Conservation (phyloP, 1,140 invertebrate species). For the Drosophila lini region DNA sequence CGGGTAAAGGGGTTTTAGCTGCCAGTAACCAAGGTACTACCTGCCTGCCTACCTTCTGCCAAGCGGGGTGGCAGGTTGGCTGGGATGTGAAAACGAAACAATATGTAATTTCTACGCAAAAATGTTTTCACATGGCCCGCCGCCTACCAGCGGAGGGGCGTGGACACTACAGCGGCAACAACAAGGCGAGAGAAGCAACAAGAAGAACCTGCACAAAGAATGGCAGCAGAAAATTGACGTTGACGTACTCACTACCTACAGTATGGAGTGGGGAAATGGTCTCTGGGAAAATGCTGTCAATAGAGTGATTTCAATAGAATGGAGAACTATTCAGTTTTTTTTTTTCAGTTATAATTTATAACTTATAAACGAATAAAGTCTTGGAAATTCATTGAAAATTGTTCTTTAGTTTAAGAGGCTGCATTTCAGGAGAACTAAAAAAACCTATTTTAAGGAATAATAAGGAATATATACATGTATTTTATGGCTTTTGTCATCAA, state of each 20-base stretch:
- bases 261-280: slow-evolving; percentile 1
- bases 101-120: slow-evolving; percentile 56
- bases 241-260: slow-evolving; percentile 33
- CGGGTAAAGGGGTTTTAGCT: slow-evolving; percentile 12
- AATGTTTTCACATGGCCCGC: slow-evolving; percentile 44
- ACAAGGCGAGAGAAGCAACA: slow-evolving; percentile 4
- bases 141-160: slow-evolving; percentile 19
- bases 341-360: no score
- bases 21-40: slow-evolving; percentile 35
- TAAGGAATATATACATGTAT: background rate
- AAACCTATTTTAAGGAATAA: background rate
- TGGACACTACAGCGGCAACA: slow-evolving; percentile 21
- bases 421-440: background rate
- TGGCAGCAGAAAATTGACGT: slow-evolving; percentile 33
- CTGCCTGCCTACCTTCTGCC: background rate
- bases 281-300: slow-evolving; percentile 1
- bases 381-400: no score
- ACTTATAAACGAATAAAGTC: background rate
- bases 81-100: slow-evolving; percentile 47
- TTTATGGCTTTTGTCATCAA: background rate
- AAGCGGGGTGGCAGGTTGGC: background rate
- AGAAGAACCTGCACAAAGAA: slow-evolving; percentile 15
- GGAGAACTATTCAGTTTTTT: background rate
- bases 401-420: no score
- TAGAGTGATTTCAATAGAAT: background rate